Conservation (phyloP, 2,113 vertebrate species). For the Cryptotis parvus region DNA sequence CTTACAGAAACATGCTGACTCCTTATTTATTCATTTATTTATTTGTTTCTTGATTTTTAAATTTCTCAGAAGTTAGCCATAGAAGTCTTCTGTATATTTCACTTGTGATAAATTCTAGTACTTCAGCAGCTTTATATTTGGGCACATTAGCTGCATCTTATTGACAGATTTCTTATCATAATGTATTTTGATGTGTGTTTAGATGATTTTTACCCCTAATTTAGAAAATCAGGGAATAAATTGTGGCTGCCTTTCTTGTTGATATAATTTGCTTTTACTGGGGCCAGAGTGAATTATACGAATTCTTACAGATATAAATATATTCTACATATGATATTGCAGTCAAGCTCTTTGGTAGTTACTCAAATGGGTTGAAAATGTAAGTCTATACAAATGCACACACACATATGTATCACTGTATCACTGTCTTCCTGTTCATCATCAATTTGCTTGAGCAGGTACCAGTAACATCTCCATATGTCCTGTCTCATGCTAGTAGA, state of each 20-base stretch:
- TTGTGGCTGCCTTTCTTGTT: constrained; percentile 8
- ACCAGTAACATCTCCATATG: too few species aligned
- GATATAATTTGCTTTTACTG: background rate
- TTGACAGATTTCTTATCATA: constrained; percentile 50
- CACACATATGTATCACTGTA: too few species aligned
- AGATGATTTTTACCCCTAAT: constrained; percentile 19
- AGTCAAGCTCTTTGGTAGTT: background rate
- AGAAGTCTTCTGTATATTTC: constrained; percentile 46
- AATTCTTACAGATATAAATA: constrained; percentile 14
- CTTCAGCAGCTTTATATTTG: constrained; percentile 29
- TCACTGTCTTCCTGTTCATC: too few species aligned
- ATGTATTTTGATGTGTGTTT: constrained; percentile 43
- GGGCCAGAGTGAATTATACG: too few species aligned
- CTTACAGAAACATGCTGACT: constrained; percentile 55
- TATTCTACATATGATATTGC: background rate
- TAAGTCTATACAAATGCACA: background rate
- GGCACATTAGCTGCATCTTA: constrained; percentile 38
- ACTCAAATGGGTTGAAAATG: background rate
- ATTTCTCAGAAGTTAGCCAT: constrained; percentile 39
- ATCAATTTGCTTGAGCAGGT: too few species aligned
- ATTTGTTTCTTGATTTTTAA: too few species aligned
- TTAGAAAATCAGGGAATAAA: constrained; percentile 38
- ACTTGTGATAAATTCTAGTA: constrained; percentile 47
- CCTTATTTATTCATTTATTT: constrained; percentile 50
- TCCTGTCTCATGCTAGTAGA: too few species aligned